Conservation (phyloP, 2,888 invertebrate genomes). For the Campaea margaritaria region DNA sequence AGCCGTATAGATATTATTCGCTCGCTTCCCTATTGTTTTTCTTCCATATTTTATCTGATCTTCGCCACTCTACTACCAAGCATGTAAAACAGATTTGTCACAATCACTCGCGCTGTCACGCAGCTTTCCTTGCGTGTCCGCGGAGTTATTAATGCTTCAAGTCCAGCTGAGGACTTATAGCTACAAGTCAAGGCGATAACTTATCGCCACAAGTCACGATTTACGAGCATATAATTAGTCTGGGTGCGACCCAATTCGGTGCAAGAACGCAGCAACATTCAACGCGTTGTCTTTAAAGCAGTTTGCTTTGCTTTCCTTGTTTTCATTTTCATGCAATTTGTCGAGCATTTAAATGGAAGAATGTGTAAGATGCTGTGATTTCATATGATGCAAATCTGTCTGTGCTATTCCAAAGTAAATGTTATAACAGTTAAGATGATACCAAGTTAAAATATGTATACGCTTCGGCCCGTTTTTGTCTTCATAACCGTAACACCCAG, state of each 20-base stretch:
- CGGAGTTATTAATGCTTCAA: slow-evolving; percentile 49
- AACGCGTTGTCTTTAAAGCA: slow-evolving; percentile 3
- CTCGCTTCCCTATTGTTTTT: no score
- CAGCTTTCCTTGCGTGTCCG: slow-evolving; percentile 53
- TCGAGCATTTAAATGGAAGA: not conserved
- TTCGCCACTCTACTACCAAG: slow-evolving; percentile 1
- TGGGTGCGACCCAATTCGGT: slow-evolving; percentile 68
- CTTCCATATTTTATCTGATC: not conserved
- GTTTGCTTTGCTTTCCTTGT: not conserved
- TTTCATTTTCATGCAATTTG: not conserved
- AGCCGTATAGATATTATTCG: not conserved
- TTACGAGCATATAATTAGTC: slow-evolving; percentile 70
- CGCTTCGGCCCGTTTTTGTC: not conserved
- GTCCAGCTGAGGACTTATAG: slow-evolving; percentile 32
- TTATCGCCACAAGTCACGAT: slow-evolving; percentile 52
- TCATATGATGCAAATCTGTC: no score
- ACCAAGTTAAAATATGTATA: no score
- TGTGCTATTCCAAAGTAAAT: no score
- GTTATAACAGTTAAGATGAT: no score
- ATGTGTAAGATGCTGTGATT: no score
- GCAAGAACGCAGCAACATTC: slow-evolving; percentile 25
- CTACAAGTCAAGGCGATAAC: slow-evolving; percentile 41
- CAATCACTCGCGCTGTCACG: slow-evolving; percentile 47
- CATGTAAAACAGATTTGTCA: slow-evolving; percentile 37
- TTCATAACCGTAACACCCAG: not conserved